phyloP scores from a whole-genome alignment of 2,888 invertebrate genomes.

The Deilephila porcellus region DNA sequence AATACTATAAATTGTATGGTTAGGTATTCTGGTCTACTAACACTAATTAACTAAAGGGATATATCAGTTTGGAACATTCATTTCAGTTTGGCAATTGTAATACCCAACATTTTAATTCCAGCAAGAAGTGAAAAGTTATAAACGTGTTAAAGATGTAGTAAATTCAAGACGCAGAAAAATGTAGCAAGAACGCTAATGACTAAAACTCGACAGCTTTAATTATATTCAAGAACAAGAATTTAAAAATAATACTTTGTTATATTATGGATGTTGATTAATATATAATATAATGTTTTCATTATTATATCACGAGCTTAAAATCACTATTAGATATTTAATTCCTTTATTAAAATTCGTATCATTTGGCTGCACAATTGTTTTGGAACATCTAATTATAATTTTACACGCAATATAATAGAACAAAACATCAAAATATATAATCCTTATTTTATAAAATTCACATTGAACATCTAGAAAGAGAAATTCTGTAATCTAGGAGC shows the following conservation, averaged over 20 bases:
- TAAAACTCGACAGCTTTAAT: slow-evolving; percentile 27
- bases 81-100: background rate
- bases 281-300: background rate
- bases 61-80: background rate
- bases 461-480: background rate
- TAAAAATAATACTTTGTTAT: background rate
- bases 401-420: background rate
- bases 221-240: slow-evolving; percentile 1
- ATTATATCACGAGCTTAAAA: background rate
- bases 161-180: slow-evolving; percentile 5
- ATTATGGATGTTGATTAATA: background rate
- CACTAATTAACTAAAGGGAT: slow-evolving; percentile 13
- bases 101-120: background rate
- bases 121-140: background rate
- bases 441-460: slow-evolving; percentile 8
- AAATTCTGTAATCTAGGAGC: background rate
- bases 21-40: background rate
- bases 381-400: background rate
- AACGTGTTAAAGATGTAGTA: slow-evolving; percentile 23
- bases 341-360: background rate
- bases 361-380: background rate
- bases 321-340: background rate
- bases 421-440: background rate
- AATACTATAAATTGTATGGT: too few relatives aligned
- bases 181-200: slow-evolving; percentile 8